Percentiles rank a stretch among this genome's conserved stretches.
These are phyloP conservation scores for Chaitophorus viminalis DNA, from an alignment of 2,888 invertebrate species.

Conservation along the genomic window DNA sequence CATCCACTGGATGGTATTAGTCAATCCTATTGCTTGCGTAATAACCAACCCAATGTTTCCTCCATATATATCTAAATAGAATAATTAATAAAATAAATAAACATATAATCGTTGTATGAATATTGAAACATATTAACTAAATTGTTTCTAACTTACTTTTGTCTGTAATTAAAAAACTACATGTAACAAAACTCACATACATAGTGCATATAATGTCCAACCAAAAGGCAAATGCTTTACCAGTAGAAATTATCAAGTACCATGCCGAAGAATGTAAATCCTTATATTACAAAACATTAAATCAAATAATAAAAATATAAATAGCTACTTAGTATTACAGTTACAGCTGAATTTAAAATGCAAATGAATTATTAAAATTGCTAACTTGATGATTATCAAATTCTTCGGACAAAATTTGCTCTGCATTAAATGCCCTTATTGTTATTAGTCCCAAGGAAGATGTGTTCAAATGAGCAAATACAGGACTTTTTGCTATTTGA, in stretches of 20 bases:
- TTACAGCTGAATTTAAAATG: not conserved
- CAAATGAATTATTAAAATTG: not conserved
- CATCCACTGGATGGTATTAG: conserved; percentile 87
- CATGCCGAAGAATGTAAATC: conserved; percentile 74
- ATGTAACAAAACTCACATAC: conserved; percentile 86
- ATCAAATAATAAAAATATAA: too few species aligned
- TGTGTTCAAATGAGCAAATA: not conserved
- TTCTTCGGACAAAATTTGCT: not conserved
- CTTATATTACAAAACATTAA: not conserved
- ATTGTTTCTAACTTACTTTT: conserved; percentile 63
- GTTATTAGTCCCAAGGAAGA: not conserved
- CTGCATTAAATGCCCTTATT: not conserved
- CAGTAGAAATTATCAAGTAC: conserved; percentile 88
- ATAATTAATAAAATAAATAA: not conserved
- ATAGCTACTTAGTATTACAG: too few species aligned
- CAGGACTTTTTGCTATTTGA: not conserved
- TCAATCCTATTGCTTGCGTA: conserved; percentile 80
- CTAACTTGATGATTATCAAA: not conserved
- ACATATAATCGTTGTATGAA: not conserved
- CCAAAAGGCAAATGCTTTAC: conserved; percentile 93
- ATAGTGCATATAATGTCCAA: conserved; percentile 87
- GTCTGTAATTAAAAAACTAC: conserved; percentile 78
- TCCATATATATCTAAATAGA: conserved; percentile 67
- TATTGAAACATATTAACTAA: not conserved
- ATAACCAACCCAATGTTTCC: conserved; percentile 83